These are phyloP conservation scores for Apamea epomidion DNA, from an alignment of 2,888 invertebrate genomes.

Conservation along the genomic window DNA sequence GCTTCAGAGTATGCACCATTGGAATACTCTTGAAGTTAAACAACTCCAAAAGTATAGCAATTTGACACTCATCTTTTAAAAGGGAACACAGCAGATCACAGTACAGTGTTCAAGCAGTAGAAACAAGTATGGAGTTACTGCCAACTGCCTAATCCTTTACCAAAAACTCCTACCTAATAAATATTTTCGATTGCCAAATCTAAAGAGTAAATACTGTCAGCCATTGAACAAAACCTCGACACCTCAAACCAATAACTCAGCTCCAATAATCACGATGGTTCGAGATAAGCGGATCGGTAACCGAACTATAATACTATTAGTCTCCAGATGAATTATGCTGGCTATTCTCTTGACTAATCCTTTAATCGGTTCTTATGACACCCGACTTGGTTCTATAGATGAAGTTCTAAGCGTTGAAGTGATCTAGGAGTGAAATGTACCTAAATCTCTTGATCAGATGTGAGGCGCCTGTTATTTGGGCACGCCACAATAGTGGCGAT, in stretches of 20 bases:
- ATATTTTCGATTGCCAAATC: background rate
- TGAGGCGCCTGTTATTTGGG: too few relatives aligned
- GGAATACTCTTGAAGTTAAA: too few relatives aligned
- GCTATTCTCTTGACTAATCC: background rate
- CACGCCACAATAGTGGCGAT: too few relatives aligned
- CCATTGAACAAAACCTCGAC: background rate
- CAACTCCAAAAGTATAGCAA: background rate
- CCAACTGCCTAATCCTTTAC: background rate
- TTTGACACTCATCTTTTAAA: background rate
- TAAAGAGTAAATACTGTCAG: background rate
- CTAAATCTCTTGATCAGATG: background rate
- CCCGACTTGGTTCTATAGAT: background rate
- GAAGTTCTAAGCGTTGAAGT: background rate
- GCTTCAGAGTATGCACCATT: too few relatives aligned
- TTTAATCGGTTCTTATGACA: constrained; percentile 8
- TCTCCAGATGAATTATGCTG: background rate
- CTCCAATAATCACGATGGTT: constrained; percentile 29
- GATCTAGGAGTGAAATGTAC: background rate
- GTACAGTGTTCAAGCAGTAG: background rate
- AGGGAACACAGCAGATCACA: too few relatives aligned
- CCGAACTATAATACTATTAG: constrained; percentile 33
- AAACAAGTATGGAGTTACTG: background rate
- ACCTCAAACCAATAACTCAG: background rate
- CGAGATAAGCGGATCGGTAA: constrained; percentile 44
- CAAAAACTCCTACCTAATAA: background rate